Conservation (phyloP, 1,140 invertebrate species). For the Caenorhabditis elegans region WBcel235 BX284604.4:4798001-4798500, state of each 20-base stretch:
- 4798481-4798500: conserved; percentile 68
- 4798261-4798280: conserved; percentile 68
- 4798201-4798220: conserved; percentile 67
- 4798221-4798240: conserved; percentile 67
- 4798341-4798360: conserved; percentile 48
- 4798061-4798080: neutral
- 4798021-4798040: conserved; percentile 12
- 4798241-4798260: neutral
- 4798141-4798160: conserved; percentile 68
- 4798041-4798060: conserved; percentile 7
- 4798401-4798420: conserved; percentile 50
- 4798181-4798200: conserved; percentile 70
- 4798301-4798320: conserved; percentile 68
- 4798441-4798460: conserved; percentile 48
- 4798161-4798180: conserved; percentile 71
- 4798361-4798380: conserved; percentile 58
- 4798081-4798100: conserved; percentile 26
- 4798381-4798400: conserved; percentile 56
- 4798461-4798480: conserved; percentile 60
- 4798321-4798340: conserved; percentile 71
- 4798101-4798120: neutral
- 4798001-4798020: conserved; percentile 15
- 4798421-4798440: conserved; percentile 55
- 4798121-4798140: neutral
- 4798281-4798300: conserved; percentile 70